A percentile compares a stretch with the other conserved stretches of the same genome.
These are phyloP conservation scores for Lepilemur ruficaudatus DNA, from an alignment of 2,797 vertebrate genomes.

Conservation along the genomic window DNA sequence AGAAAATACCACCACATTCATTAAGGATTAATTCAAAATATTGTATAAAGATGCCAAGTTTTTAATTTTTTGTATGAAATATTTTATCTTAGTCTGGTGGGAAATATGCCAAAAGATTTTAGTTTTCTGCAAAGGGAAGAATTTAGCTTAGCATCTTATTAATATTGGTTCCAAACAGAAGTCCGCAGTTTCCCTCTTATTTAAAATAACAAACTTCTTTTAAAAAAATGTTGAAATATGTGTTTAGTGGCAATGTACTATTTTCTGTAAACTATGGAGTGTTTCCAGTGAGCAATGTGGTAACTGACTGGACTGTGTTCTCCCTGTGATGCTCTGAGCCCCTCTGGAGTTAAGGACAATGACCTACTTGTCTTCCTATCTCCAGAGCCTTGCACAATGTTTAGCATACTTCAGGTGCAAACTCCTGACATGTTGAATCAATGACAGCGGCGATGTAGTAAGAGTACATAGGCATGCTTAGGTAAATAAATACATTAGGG, in stretches of 20 bases:
- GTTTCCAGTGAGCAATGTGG: not conserved
- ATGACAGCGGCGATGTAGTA: not conserved
- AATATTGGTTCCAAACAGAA: not conserved
- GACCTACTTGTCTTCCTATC: not conserved
- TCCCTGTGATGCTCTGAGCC: not conserved
- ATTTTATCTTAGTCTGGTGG: not conserved
- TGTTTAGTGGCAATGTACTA: not conserved
- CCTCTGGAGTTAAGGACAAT: not conserved
- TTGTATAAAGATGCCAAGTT: not conserved
- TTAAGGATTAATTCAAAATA: conserved; percentile 7
- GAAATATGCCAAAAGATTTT: not conserved
- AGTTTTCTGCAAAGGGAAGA: not conserved
- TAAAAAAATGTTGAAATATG: not conserved
- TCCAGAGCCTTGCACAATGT: not conserved
- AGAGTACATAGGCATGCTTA: not conserved
- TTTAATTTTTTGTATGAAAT: not conserved
- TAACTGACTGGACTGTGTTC: not conserved
- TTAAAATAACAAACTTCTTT: not conserved
- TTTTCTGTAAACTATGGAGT: not conserved
- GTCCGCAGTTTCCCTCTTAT: not conserved
- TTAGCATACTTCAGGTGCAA: not conserved
- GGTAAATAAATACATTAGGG: not conserved
- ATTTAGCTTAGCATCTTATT: conserved; percentile 5
- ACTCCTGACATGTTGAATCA: not conserved
- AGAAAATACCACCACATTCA: not conserved